These are phyloP conservation scores for Sphaerodactylus townsendi DNA, from an alignment of 2,113 vertebrate species.

Conservation along the genomic window DNA sequence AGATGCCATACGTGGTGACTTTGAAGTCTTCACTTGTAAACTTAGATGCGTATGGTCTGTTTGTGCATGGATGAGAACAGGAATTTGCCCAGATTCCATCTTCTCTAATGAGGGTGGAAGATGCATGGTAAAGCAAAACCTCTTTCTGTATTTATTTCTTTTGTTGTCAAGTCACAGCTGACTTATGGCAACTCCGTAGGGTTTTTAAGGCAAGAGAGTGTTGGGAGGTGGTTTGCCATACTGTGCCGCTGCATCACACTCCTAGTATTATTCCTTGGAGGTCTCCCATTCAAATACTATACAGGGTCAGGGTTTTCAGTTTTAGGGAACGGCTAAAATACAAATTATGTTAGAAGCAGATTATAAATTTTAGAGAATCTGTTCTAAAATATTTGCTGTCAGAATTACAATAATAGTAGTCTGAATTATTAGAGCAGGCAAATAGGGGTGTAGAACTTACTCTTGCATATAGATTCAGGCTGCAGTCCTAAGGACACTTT, in stretches of 20 bases:
- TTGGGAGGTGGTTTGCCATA: too few species aligned
- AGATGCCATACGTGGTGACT: neutral
- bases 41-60: neutral
- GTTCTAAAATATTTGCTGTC: neutral
- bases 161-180: too few species aligned
- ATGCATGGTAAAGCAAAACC: neutral
- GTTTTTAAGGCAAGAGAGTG: too few species aligned
- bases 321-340: too few species aligned
- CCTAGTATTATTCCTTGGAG: too few species aligned
- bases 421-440: neutral
- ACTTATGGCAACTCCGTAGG: too few species aligned
- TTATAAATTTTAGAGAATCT: neutral
- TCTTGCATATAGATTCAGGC: slow-evolving; percentile 1
- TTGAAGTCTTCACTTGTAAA: too few species aligned
- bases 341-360: neutral
- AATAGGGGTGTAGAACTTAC: slow-evolving; percentile 3
- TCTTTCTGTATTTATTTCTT: neutral
- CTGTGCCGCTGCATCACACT: too few species aligned
- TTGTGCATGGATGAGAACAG: neutral
- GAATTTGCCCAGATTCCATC: neutral
- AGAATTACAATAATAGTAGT: neutral
- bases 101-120: neutral
- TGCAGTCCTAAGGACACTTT: too few species aligned
- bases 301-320: too few species aligned
- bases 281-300: too few species aligned